Evolutionary conservation across 1,140 invertebrate genomes (phyloP), one percentile per base, ranked within the genome.

Genomic region (Eumaeus atala): DNA sequence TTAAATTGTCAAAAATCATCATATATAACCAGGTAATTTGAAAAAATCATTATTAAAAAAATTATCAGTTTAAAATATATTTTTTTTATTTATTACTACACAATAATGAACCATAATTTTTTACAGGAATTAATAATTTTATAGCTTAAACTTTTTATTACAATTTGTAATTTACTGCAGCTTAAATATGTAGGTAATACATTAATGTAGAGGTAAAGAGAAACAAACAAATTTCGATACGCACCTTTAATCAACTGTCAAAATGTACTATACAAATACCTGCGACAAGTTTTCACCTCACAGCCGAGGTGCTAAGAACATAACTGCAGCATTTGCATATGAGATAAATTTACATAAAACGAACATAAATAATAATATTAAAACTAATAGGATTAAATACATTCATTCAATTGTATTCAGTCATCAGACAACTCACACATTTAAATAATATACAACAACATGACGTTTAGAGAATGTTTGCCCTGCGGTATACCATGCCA

Each of bases 211-310:
- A 28, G 37, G 56, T 61, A 64, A 66, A 69, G 63, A 63, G 66
- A 68, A 59, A 60, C 42, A 53, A 40, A 48, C 56, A 61, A 68
- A 62, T 66, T 69, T 70, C 72, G 76, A 72, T 78, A 86, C 84
- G 83, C 83, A 86, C 83, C 78, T 83, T 84, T 86, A 86, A 78
- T 86, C 71, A 70, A 83, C 72, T 71, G 72, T 81, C 77, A 83
- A 78, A 83, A 81, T 77, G 69, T 77, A 70, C 70, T 68, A 72
- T 77, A 79, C 70, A 82, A 75, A 77, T 71, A 78, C 72, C 67
- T 74, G 69, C 66, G 60, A 72, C 70, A 70, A 56, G 72, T 67
- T 70, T 68, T 67, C 74, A 72, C 72, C 72, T 62, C 64, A 66
- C 35, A 54, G 21, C 38, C 58, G 52, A 48, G 74, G 74, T 75